Evolutionary conservation across 2,797 vertebrate genomes (phyloP), one percentile per base, ranked within the genome.

Genomic region (Pipistrellus kuhlii): DNA sequence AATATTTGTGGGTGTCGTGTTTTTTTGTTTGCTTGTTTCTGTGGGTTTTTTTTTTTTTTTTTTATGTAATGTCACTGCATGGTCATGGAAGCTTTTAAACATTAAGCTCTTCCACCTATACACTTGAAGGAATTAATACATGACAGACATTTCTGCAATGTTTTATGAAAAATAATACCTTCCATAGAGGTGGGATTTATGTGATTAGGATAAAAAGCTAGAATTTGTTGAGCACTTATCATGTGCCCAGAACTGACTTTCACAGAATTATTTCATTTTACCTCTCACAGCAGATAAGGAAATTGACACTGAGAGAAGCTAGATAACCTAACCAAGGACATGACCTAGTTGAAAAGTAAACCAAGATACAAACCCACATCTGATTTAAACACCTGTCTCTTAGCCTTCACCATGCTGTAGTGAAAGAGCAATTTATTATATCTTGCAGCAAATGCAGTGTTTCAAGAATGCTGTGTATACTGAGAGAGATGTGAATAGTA

Each of bases 21-120:
- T 30, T 62, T 62, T 62, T 62, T 62, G 25, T 62, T 62, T 62
- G 57, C 27, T 62, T 62, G 57, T 14, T 62, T 62, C 25, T 62
- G 12, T 62, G 57, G 21, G 20, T 23, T 38, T 94, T n/a, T n/a
- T n/a, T n/a, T n/a, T 91, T 95, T 38, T 46, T 90, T 93, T 96
- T 66, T 90, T 62, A 53, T 21, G 27, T 46, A 80, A 85, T 64
- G 59, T 84, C 57, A 81, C 23, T 90, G 75, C 20, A 51, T n/a
- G 41, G 69, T 46, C 82, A 18, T 64, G 86, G 80, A 35, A 85
- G 32, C 91, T 90, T 95, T 96, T 75, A 78, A 96, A 96, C 80
- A 90, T 88, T 95, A 82, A 85, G 92, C 91, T 92, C 66, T 48
- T 91, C 83, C 83, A 96, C 89, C 91, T 96, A 93, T 96, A 88